A percentile compares a stretch with the other conserved stretches of the same genome.
phyloP scores from a whole-genome alignment of 1,140 invertebrate genomes.

The Anastatus disparis region DNA sequence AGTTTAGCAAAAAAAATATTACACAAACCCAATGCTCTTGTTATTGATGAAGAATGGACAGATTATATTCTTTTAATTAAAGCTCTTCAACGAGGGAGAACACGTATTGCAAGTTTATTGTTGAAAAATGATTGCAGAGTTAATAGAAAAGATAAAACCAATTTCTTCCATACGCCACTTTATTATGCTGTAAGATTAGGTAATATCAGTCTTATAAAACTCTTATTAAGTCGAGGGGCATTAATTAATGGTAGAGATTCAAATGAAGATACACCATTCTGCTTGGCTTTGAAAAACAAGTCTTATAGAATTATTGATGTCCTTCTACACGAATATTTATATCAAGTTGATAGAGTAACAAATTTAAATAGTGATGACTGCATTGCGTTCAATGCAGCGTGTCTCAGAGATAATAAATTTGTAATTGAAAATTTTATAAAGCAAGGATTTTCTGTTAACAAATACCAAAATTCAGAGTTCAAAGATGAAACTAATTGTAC shows the following conservation, averaged over 20 bases:
- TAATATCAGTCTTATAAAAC: neutral
- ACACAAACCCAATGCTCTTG: neutral
- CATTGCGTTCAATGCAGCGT: constrained; percentile 16
- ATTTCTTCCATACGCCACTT: constrained; percentile 14
- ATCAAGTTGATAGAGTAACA: neutral
- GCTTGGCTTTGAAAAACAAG: constrained; percentile 1
- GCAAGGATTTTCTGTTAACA: neutral
- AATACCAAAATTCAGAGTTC: neutral
- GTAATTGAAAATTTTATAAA: constrained; percentile 5
- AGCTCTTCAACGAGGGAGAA: constrained; percentile 11
- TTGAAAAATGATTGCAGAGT: constrained; percentile 15
- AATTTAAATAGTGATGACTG: neutral
- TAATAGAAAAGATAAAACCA: neutral
- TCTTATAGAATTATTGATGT: constrained; percentile 3
- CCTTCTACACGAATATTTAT: neutral
- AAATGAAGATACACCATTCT: constrained; percentile 8
- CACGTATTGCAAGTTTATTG: neutral
- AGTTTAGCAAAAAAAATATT: constrained; percentile 8
- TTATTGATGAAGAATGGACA: constrained; percentile 7
- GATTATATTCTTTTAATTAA: constrained; percentile 23
- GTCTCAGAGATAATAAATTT: neutral
- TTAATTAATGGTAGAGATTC: constrained; percentile 18
- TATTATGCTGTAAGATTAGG: constrained; percentile 20
- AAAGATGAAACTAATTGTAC: neutral
- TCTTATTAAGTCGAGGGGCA: constrained; percentile 9